Base-by-base conservation (phyloP, 2,113 vertebrate genomes). In the Rhombomys opimus region DNA sequence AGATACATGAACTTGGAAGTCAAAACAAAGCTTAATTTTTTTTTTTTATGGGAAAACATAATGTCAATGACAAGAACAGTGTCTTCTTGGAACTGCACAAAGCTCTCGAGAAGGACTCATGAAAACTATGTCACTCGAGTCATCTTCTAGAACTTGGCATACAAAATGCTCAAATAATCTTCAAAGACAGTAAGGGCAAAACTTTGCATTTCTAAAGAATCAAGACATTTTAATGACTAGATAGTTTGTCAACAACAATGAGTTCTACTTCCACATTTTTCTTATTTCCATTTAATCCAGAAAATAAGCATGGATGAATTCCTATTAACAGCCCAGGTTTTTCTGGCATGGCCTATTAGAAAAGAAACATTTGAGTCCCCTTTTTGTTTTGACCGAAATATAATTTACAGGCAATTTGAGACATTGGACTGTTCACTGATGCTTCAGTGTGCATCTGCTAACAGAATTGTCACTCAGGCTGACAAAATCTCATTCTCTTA, bases 381-480 rank as follows among this genome's bases (percentile, higher is more conserved):
- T 95, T 93, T 87, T 93, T 95, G 93, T 46, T 78, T 89, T 96
- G 59, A 81, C 59, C 38, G 41, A 96, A 97, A 95, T 75, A 59
- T 90, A 73, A 81, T 87, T 78, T 87, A 52, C 25, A 80, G 73
- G 61, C 94, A 63, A 22, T 70, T 78, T 82, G 92, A 92, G 72
- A 84, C 76, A 32, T 77, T 76, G 61, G 61, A 63, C 72, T 85
- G 12, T 50, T 92, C 27, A n/a, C 2, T 20, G 2, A 61, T 63
- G 78, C 89, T 91, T 91, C 63, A 1, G 0, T 18, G 52, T 85
- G 76, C 72, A 65, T 95, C 92, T 93, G 80, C 90, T 78, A 93
- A 76, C 46, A 20, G 8, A 59, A 90, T 6, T 30, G 73, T 70
- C 96, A 54, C 78, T 95, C 76, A 9, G 57, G 65, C 73, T 93